Conservation (phyloP, 2,113 vertebrate genomes). For the Corythoichthys intestinalis region DNA sequence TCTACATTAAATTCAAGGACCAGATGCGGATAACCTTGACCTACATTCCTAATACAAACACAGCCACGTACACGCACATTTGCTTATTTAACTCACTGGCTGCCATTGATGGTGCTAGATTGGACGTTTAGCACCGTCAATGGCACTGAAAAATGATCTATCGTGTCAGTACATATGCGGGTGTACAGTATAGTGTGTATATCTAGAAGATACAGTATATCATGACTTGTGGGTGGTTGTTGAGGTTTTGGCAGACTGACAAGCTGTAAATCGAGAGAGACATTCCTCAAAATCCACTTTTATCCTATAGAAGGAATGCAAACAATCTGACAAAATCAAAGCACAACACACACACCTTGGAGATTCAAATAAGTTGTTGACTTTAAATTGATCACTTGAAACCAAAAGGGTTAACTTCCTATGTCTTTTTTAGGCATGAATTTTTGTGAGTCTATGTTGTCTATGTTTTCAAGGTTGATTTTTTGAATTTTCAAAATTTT, state of each 20-base stretch:
- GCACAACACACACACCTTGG: conserved; percentile 7
- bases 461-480: too few species aligned
- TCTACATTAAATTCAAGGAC: conserved; percentile 33
- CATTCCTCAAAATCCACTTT: conserved; percentile 63
- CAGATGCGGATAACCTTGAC: conserved; percentile 56
- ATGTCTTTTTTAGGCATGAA: too few species aligned
- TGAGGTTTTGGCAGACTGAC: conserved; percentile 47
- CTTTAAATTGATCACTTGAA: conserved; percentile 46
- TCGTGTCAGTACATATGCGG: too few species aligned
- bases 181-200: neutral
- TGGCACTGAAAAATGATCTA: too few species aligned
- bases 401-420: conserved; percentile 8
- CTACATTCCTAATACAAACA: conserved; percentile 45
- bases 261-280: conserved; percentile 45
- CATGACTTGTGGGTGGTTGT: conserved; percentile 53
- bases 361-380: conserved; percentile 48
- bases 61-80: neutral
- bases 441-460: too few species aligned
- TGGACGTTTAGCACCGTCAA: too few species aligned
- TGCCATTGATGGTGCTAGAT: too few species aligned
- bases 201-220: conserved; percentile 21
- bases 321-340: conserved; percentile 47
- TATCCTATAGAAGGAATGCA: conserved; percentile 52
- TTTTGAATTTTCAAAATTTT: too few species aligned
- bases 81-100: too few species aligned